These are phyloP conservation scores for Bolborhynchus lineola DNA, from an alignment of 2,113 vertebrate species.

Conservation along the genomic window DNA sequence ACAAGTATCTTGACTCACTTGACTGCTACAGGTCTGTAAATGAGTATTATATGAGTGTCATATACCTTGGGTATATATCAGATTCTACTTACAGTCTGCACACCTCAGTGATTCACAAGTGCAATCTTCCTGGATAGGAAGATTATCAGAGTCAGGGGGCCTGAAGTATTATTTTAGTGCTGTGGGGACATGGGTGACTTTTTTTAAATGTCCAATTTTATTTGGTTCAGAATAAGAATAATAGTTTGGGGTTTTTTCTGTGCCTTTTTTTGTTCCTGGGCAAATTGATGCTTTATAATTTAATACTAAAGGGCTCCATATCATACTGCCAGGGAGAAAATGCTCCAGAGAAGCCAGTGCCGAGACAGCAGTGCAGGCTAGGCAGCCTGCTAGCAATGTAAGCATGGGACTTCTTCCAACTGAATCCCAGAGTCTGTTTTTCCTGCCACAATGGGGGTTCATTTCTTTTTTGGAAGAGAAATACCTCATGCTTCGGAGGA, in stretches of 20 bases:
- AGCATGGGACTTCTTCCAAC: neutral
- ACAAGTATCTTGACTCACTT: neutral
- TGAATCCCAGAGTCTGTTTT: neutral
- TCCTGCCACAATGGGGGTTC: neutral
- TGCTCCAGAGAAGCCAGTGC: accelerated
- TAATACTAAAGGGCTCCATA: neutral
- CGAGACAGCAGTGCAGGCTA: neutral
- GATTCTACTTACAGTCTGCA: neutral
- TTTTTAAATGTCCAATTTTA: neutral
- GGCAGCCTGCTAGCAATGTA: neutral
- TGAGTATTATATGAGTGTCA: neutral
- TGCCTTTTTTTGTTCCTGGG: neutral
- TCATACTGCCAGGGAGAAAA: neutral
- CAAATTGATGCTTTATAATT: neutral
- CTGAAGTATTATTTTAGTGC: neutral
- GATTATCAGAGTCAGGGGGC: neutral
- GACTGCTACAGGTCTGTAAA: neutral
- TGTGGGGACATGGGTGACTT: neutral
- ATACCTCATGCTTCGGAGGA: neutral
- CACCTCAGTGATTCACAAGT: neutral
- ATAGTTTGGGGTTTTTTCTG: neutral
- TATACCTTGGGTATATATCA: neutral
- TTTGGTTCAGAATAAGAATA: neutral
- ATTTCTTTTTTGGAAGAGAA: neutral
- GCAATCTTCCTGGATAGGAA: neutral